Percentiles rank a stretch among this genome's conserved stretches.
These are phyloP conservation scores for Ormyrus pomaceus DNA, from an alignment of 2,888 invertebrate genomes.

Conservation along the genomic window DNA sequence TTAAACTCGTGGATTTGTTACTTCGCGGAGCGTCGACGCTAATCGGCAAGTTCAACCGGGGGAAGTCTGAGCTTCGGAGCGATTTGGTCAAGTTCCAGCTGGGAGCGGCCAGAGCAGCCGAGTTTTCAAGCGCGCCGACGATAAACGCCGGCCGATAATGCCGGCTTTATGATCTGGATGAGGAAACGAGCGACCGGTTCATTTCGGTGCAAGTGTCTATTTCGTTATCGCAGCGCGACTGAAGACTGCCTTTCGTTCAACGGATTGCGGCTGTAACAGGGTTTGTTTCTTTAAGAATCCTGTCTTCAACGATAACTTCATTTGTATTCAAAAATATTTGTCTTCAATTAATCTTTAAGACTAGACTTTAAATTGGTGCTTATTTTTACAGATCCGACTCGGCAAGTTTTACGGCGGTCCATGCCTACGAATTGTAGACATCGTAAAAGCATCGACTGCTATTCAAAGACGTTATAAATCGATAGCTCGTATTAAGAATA, in stretches of 20 bases:
- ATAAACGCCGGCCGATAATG: constrained; percentile 34
- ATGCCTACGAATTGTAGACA: background rate
- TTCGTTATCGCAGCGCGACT: constrained; percentile 27
- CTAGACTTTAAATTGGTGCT: constrained; percentile 18
- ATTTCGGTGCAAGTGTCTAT: constrained; percentile 27
- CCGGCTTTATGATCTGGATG: constrained; percentile 26
- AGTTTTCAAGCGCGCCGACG: constrained; percentile 8
- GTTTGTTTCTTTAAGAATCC: no score
- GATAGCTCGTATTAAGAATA: constrained; percentile 13
- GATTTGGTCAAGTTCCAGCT: constrained; percentile 32
- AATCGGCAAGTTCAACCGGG: constrained; percentile 5
- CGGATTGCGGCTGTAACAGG: no score
- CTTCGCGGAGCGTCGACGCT: constrained; percentile 5
- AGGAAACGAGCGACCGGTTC: constrained; percentile 8
- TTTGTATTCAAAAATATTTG: no score
- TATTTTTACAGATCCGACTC: constrained; percentile 10
- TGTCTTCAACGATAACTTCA: no score
- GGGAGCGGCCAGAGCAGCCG: constrained; percentile 5
- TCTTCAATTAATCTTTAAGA: background rate
- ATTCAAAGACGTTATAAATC: constrained; percentile 18
- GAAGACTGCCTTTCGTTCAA: background rate
- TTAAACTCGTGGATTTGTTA: constrained; percentile 47
- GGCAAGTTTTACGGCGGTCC: constrained; percentile 6
- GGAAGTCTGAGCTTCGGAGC: constrained; percentile 10
- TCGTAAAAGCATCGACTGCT: background rate